These are phyloP conservation scores for Synergus gifuensis DNA, from an alignment of 2,888 invertebrate genomes.

Conservation along the genomic window DNA sequence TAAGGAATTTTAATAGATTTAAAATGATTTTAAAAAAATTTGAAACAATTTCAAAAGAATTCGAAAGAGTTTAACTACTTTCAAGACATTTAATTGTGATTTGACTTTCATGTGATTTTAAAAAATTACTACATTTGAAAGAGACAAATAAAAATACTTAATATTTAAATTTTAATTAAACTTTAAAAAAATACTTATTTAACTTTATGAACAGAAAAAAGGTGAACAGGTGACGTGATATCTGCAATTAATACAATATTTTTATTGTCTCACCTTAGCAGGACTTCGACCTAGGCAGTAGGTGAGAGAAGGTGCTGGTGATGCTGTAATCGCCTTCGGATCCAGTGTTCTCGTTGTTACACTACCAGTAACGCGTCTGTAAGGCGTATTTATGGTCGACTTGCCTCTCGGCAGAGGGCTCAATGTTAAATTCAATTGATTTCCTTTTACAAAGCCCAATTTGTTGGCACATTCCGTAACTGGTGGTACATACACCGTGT, in stretches of 20 bases:
- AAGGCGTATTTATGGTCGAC: conserved; percentile 80
- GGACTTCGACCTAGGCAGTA: conserved; percentile 94
- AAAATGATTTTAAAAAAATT: too few relatives aligned
- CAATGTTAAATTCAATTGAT: conserved; percentile 77
- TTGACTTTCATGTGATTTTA: too few relatives aligned
- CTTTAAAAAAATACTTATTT: too few relatives aligned
- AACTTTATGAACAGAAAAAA: too few relatives aligned
- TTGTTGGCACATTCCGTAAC: conserved; percentile 87
- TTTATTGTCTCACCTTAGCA: conserved; percentile 83
- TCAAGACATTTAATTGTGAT: too few relatives aligned
- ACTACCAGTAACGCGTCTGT: conserved; percentile 80
- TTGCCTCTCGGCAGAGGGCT: conserved; percentile 87
- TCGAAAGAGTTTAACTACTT: too few relatives aligned
- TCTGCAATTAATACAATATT: background rate
- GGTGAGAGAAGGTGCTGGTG: conserved; percentile 80
- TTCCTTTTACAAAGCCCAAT: conserved; percentile 68
- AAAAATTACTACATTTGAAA: too few relatives aligned
- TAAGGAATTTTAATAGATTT: too few relatives aligned
- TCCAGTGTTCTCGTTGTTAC: conserved; percentile 81
- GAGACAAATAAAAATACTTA: too few relatives aligned
- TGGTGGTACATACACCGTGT: conserved; percentile 90
- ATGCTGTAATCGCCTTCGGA: conserved; percentile 77
- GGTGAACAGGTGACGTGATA: too few relatives aligned
- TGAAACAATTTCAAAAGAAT: too few relatives aligned
- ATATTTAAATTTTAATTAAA: too few relatives aligned